Percentiles rank a stretch among this genome's conserved stretches.
These are phyloP conservation scores for Epinotia nisella DNA, from an alignment of 2,888 invertebrate species.

Conservation along the genomic window DNA sequence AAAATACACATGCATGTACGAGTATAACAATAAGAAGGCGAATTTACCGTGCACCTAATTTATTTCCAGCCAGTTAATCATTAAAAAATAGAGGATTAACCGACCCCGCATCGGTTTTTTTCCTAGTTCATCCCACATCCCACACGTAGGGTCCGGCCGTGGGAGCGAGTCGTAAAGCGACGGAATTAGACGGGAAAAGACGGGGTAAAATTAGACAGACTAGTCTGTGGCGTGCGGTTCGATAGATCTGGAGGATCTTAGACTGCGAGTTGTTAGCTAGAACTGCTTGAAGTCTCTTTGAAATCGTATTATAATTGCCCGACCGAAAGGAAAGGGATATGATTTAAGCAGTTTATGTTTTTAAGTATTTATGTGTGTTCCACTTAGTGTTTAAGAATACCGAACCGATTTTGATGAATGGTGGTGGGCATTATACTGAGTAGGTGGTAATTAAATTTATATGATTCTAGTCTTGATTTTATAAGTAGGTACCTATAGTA, in stretches of 20 bases:
- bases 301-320: not conserved
- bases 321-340: no score
- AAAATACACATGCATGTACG: no score
- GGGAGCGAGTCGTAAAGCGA: conserved; percentile 80
- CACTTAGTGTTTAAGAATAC: no score
- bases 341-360: no score
- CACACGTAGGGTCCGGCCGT: conserved; percentile 58
- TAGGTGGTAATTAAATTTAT: no score
- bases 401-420: no score
- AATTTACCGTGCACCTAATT: not conserved
- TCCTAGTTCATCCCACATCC: conserved; percentile 16
- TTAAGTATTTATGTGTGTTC: no score
- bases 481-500: no score
- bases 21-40: not conserved
- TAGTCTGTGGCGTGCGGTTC: conserved; percentile 30
- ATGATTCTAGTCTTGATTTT: no score
- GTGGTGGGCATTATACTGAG: no score
- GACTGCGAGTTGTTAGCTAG: not conserved
- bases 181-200: conserved; percentile 71
- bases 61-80: not conserved
- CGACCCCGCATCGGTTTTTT: conserved; percentile 21
- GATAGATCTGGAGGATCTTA: conserved; percentile 24
- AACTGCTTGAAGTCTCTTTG: not conserved
- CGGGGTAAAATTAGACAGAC: conserved; percentile 41
- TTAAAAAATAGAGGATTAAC: conserved; percentile 1